These are phyloP conservation scores for Megaceryle alcyon DNA, from an alignment of 2,797 vertebrate species.

Conservation along the genomic window DNA sequence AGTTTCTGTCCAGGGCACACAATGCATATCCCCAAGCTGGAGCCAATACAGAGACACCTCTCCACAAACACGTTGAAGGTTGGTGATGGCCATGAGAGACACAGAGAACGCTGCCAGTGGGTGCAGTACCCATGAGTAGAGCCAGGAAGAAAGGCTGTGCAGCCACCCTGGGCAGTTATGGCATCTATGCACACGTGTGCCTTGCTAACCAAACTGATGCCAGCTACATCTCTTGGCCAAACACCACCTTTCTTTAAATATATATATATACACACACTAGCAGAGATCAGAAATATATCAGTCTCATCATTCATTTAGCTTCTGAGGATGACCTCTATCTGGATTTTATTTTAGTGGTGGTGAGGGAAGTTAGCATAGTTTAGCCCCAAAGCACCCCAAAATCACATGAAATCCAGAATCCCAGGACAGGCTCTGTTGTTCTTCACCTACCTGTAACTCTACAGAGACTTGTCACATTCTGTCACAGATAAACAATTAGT, in stretches of 20 bases:
- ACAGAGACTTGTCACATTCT: not conserved
- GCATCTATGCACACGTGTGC: accelerated
- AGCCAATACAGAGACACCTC: not conserved
- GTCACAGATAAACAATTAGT: not conserved
- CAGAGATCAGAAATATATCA: not conserved
- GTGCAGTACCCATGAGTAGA: accelerated
- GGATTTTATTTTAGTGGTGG: not conserved
- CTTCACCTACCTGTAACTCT: not conserved
- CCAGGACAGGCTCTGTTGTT: not conserved
- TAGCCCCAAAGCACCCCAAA: not conserved
- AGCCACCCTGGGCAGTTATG: not conserved
- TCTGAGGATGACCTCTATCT: not conserved
- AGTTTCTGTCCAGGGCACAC: not conserved
- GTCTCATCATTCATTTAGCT: not conserved
- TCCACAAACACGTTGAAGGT: accelerated
- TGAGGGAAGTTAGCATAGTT: not conserved
- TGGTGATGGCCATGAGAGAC: not conserved
- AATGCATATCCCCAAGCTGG: not conserved
- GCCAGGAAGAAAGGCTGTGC: not conserved
- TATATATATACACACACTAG: no score
- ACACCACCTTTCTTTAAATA: not conserved
- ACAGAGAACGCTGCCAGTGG: accelerated
- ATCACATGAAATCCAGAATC: accelerated
- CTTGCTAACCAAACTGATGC: not conserved
- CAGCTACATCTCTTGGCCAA: not conserved